Base-by-base conservation (phyloP, 2,113 vertebrate genomes). In the Bucco capensis region DNA sequence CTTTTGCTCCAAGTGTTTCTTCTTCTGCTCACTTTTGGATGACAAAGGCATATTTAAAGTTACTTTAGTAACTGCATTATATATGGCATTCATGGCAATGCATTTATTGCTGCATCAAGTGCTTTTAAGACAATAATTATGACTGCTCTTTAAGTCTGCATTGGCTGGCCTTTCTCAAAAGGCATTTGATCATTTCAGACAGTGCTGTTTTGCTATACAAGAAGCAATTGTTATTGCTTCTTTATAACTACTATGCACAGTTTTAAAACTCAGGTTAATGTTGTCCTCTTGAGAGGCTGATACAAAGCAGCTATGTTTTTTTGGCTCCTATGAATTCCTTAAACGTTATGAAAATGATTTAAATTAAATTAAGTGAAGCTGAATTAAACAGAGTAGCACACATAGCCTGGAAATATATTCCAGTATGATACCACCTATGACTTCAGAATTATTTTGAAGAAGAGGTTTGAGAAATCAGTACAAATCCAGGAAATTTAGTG, bases 71-170 rank as follows among this genome's bases (percentile, higher is more conserved):
- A 86, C 56, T 78, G 47, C 47, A 78, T 76, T 91, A 67, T 47
- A 31, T 75, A 62, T 77, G 87, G 72, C 30, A 40, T 40, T 90
- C 54, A 53, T 33, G 35, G 61, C 73, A 91, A 96, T 56, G 67
- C 42, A 77, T 90, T 95, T 85, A 91, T 91, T 93, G 62, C 40
- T 91, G 27, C 18, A 92, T 71, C 56, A 80, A 90, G 38, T 72
- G 50, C 69, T 96, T 96, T 95, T 81, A 92, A 94, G 56, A 58
- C 75, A 93, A 79, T 84, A 83, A 88, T 92, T 85, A 84, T 53
- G 69, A 54, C 54, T 88, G 42, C 31, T 84, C 46, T 62, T 79
- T 70, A 83, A 73, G 54, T 73, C 54, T 83, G 28, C 50, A 35
- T 61, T 71, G 88, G 40, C 57, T 86, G 62, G 40, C 37, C 54